Conservation (phyloP, 64 coral and sea anemone species). For the Montipora sp. region DNA sequence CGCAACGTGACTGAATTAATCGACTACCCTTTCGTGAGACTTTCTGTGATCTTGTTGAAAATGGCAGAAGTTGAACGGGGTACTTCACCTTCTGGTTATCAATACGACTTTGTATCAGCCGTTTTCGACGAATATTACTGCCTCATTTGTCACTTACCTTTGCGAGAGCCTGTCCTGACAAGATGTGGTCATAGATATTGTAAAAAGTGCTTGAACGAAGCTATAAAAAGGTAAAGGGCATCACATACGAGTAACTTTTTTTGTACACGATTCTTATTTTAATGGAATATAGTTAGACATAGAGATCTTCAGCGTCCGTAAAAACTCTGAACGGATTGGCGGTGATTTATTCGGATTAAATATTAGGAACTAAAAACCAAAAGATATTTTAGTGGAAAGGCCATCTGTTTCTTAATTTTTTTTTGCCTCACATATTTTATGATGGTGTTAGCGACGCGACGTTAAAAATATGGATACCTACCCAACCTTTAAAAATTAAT, state of each 20-base stretch:
- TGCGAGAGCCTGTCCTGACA: background rate
- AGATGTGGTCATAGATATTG: slow-evolving; percentile 17
- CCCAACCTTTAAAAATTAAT: too few species aligned
- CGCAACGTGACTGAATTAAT: too few species aligned
- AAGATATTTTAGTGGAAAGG: background rate
- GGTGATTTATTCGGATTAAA: background rate
- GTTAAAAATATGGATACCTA: background rate
- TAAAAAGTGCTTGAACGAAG: background rate
- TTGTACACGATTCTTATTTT: background rate
- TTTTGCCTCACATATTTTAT: background rate
- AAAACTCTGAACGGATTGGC: background rate
- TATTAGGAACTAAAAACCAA: background rate
- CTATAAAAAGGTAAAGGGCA: background rate
- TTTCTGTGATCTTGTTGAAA: too few species aligned
- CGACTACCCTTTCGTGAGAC: too few species aligned
- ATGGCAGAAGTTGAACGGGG: background rate
- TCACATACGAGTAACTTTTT: too few species aligned
- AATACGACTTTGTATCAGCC: background rate
- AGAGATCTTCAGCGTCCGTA: background rate
- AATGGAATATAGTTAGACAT: background rate
- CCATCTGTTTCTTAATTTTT: background rate
- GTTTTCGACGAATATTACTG: background rate
- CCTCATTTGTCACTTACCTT: background rate
- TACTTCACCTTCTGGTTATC: background rate
- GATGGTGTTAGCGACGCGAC: background rate